Evolutionary conservation across 2,113 vertebrate genomes (phyloP).

Genomic region (Syngnathus floridae): DNA sequence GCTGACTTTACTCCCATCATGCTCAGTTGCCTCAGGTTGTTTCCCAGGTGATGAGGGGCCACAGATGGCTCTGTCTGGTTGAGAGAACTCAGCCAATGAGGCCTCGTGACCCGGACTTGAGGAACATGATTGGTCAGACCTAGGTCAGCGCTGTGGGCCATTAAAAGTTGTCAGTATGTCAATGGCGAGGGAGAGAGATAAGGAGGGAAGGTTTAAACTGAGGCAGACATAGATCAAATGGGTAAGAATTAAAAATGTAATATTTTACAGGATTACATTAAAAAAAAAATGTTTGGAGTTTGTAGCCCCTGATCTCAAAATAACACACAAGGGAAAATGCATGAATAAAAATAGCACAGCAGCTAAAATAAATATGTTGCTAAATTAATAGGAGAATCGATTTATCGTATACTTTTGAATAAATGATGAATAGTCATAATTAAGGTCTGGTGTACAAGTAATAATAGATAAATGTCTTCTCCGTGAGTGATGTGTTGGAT

Average conservation of each 20-base stretch:
- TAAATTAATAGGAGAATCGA: not conserved
- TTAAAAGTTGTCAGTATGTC: slow-evolving; percentile 40
- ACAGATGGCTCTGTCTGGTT: slow-evolving; percentile 60
- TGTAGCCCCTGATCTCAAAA: no score
- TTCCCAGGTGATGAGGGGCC: slow-evolving; percentile 58
- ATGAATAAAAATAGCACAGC: no score
- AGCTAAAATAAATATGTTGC: not conserved
- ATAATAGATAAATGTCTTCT: not conserved
- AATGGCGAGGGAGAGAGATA: slow-evolving; percentile 38
- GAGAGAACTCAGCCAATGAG: slow-evolving; percentile 56
- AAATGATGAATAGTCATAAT: not conserved
- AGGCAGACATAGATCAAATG: not conserved
- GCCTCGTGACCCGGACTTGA: slow-evolving; percentile 25
- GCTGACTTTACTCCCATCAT: slow-evolving; percentile 35
- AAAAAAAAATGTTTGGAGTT: no score
- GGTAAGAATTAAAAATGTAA: not conserved
- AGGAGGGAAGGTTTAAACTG: slow-evolving; percentile 8
- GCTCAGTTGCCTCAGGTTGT: slow-evolving; percentile 55
- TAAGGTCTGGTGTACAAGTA: not conserved
- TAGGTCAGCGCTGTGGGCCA: slow-evolving; percentile 34
- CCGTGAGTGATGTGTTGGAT: not conserved
- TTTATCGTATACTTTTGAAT: not conserved
- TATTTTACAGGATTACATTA: no score
- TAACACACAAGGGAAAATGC: no score
- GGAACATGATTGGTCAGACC: slow-evolving; percentile 50